Conservation (phyloP, 2,113 vertebrate genomes). For the Cavia aperea region DNA sequence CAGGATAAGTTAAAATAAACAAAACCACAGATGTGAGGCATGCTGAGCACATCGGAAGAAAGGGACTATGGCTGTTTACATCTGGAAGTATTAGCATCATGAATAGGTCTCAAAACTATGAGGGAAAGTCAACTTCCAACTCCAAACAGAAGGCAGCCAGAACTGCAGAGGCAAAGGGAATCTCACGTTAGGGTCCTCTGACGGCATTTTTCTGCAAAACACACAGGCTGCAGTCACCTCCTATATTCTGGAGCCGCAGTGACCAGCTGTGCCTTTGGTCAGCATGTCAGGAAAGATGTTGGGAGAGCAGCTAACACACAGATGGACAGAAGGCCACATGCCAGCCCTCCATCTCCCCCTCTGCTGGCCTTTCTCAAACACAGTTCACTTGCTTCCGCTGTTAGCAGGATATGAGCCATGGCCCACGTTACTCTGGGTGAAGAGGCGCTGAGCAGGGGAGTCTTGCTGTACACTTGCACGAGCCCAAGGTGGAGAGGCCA, state of each 20-base stretch:
- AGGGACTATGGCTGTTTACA: neutral
- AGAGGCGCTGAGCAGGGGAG: neutral
- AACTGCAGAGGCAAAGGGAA: neutral
- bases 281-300: neutral
- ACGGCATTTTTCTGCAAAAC: neutral
- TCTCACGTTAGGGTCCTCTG: neutral
- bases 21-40: neutral
- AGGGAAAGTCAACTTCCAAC: neutral
- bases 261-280: fast-evolving
- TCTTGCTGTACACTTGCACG: neutral
- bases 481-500: neutral
- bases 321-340: neutral
- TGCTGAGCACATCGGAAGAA: neutral
- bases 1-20: neutral
- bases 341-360: neutral
- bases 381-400: neutral
- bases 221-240: neutral
- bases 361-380: neutral
- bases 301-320: neutral
- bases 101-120: neutral
- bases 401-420: neutral
- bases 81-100: neutral
- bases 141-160: neutral
- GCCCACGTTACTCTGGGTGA: neutral
- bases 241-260: neutral